Evolutionary conservation across 2,113 vertebrate genomes (phyloP), one percentile per base, ranked within the genome.

Genomic region (Polyodon spathula): DNA sequence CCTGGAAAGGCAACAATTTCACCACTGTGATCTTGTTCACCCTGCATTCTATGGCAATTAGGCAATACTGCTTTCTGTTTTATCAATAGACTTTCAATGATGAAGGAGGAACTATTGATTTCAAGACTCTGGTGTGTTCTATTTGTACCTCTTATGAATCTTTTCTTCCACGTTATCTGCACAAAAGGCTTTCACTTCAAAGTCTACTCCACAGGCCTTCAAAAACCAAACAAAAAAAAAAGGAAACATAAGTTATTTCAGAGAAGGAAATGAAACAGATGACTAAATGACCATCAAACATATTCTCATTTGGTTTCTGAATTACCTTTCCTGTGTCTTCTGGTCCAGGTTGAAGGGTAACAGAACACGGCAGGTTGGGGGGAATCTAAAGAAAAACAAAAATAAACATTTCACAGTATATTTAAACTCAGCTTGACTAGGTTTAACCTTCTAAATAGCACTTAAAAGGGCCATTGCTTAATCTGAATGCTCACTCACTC

Each of bases 181-280:
- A 27, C 94, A 98, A 80, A 97, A 98, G 44, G 91, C 90, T 82
- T 97, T 97, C 8, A 97, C 93, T 68, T 98, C 94, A 0, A 97
- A 98, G 81, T 97, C 95, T n/a, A 98, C 95, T 0, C 95, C 95
- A 0, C 95, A 98, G 43, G 95, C 94, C 95, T 98, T 75, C 57
- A 55, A 59, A 73, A 11, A 16, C 16, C n/a, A 27, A 54, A 16
- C 16, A 54, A 64, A 54, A 68, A 16, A 17, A 52, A 58, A 41
- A 61, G 16, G 0, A 0, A 8, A 46, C 17, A 54, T 43, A 17
- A 17, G 27, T 60, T 39, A 17, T 37, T 2, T 39, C 54, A 16
- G 12, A 55, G 54, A 10, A 50, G 46, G 11, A n/a, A 50, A 12
- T 5, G 5, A 50, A 50, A 50, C 11, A 3, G 46, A 12, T 38